Conservation (phyloP, 2,113 vertebrate genomes). For the Atlantisia rogersi region DNA sequence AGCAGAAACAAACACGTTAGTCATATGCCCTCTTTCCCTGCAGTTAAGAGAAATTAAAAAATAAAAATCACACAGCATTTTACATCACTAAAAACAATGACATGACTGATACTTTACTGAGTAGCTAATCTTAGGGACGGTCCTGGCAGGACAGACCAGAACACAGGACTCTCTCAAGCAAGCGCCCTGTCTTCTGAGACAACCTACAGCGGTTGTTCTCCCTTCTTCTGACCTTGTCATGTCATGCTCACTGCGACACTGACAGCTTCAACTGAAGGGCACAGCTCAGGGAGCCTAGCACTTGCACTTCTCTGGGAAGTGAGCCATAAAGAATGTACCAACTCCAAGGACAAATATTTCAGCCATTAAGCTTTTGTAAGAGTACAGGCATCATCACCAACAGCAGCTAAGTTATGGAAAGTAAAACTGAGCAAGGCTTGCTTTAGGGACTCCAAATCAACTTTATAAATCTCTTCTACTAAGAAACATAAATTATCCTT, state of each 20-base stretch:
- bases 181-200: not conserved
- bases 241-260: accelerated
- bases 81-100: not conserved
- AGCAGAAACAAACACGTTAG: slow-evolving; percentile 41
- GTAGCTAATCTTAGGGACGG: not conserved
- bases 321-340: not conserved
- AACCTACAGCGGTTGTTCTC: not conserved
- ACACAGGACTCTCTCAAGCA: not conserved
- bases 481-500: not conserved
- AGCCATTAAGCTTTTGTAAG: not conserved
- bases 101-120: not conserved
- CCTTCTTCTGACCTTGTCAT: not conserved
- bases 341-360: not conserved
- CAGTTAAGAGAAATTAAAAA: not conserved
- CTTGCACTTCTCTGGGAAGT: not conserved
- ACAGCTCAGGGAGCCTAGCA: not conserved
- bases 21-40: not conserved
- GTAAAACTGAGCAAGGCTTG: not conserved
- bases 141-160: not conserved
- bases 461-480: not conserved
- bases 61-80: not conserved
- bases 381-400: not conserved
- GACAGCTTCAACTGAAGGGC: not conserved
- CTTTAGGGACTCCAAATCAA: not conserved
- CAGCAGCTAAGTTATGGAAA: not conserved